Conservation (phyloP, 1,140 invertebrate genomes). For the Tetranychus urticae region DNA sequence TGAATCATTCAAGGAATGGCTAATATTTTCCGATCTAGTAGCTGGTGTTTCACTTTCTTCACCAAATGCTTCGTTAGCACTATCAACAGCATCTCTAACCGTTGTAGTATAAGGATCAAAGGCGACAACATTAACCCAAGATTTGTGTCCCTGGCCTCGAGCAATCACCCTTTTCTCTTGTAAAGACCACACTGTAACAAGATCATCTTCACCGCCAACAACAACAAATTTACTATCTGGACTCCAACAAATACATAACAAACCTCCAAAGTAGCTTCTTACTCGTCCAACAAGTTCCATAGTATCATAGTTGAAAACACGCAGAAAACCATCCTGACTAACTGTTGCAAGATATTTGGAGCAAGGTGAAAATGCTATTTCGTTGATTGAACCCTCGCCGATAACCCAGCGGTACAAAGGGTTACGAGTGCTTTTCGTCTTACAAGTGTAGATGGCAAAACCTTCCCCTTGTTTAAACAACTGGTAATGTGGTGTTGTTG, state of each 20-base stretch:
- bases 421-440: slow-evolving; percentile 85
- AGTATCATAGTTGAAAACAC: slow-evolving; percentile 88
- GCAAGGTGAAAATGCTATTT: slow-evolving; percentile 91
- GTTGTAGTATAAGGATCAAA: slow-evolving; percentile 77
- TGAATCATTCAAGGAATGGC: not conserved
- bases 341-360: slow-evolving; percentile 71
- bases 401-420: slow-evolving; percentile 64
- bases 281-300: slow-evolving; percentile 80
- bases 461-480: slow-evolving; percentile 84
- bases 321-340: slow-evolving; percentile 81
- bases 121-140: slow-evolving; percentile 89
- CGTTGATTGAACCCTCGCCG: slow-evolving; percentile 68
- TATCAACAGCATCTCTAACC: slow-evolving; percentile 19
- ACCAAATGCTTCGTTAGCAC: slow-evolving; percentile 18
- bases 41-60: no score
- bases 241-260: slow-evolving; percentile 84
- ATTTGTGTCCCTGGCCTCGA: slow-evolving; percentile 68
- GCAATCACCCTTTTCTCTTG: slow-evolving; percentile 77
- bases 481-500: slow-evolving; percentile 61
- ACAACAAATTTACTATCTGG: slow-evolving; percentile 86
- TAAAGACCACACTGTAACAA: slow-evolving; percentile 93
- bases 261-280: slow-evolving; percentile 88
- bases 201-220: slow-evolving; percentile 91
- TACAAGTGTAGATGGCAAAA: slow-evolving; percentile 78
- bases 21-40: not conserved